These are phyloP conservation scores for Synanthedon tipuliformis DNA, from an alignment of 2,888 invertebrate species.

Conservation along the genomic window DNA sequence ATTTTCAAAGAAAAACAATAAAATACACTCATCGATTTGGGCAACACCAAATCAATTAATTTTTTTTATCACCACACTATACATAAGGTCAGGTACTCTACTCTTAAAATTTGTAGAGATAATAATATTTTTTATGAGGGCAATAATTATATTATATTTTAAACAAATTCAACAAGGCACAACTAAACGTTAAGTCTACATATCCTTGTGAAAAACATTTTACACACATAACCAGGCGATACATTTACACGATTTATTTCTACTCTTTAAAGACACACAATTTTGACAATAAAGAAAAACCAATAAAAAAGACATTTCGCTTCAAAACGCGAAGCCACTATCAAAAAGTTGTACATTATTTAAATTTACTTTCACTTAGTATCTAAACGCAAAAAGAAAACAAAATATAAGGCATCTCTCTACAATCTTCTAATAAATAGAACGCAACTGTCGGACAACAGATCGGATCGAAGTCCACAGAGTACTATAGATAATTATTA, in stretches of 20 bases:
- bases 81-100: too few species aligned
- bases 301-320: conserved; percentile 17
- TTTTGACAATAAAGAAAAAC: too few species aligned
- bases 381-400: conserved; percentile 43
- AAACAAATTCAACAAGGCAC: not conserved
- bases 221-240: too few species aligned
- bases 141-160: not conserved
- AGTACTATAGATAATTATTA: conserved; percentile 6
- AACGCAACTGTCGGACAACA: conserved; percentile 22
- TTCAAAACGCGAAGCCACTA: conserved; percentile 22
- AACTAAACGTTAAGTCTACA: conserved; percentile 22
- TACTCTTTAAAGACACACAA: too few species aligned
- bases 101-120: not conserved
- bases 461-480: conserved; percentile 31
- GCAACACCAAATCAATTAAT: too few species aligned
- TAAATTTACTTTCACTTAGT: conserved; percentile 49
- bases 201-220: conserved; percentile 33
- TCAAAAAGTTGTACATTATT: conserved; percentile 22
- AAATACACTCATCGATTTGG: too few species aligned
- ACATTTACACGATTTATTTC: too few species aligned
- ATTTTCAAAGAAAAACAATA: too few species aligned
- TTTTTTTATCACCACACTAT: too few species aligned
- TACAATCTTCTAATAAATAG: conserved; percentile 43
- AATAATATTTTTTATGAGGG: not conserved
- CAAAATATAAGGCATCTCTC: conserved; percentile 60